Evolutionary conservation across 2,113 vertebrate species (phyloP).

Genomic region (Proteles cristata): DNA sequence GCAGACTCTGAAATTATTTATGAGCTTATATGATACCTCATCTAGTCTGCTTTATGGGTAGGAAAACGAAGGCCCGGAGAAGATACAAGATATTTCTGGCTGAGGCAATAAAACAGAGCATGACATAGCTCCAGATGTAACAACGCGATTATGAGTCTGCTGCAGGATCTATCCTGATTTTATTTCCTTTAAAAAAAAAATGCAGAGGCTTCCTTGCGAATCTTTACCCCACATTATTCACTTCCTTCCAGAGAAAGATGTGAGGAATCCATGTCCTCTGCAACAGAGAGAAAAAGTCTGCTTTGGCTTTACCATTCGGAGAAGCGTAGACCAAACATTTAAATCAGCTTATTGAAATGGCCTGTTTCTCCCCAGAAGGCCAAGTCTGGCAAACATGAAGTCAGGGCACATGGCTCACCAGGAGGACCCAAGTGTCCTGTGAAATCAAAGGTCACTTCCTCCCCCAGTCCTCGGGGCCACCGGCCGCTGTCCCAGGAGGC

Average conservation of each 20-base stretch:
- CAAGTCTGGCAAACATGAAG: not conserved
- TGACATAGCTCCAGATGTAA: not conserved
- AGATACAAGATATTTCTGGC: not conserved
- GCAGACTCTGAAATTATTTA: not conserved
- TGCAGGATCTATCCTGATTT: not conserved
- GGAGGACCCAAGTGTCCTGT: too few relatives aligned
- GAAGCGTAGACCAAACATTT: not conserved
- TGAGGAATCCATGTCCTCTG: rapidly evolving
- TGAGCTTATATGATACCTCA: not conserved
- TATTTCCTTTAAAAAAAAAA: not conserved
- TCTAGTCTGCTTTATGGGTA: not conserved
- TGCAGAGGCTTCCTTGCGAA: not conserved
- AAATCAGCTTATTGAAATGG: not conserved
- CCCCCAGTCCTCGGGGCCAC: too few relatives aligned
- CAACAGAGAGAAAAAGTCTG: too few relatives aligned
- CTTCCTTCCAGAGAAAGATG: not conserved
- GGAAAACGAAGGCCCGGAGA: not conserved
- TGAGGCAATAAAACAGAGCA: not conserved
- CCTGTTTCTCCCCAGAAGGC: not conserved
- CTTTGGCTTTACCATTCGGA: not conserved
- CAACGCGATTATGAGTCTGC: not conserved
- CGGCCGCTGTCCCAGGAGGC: not conserved
- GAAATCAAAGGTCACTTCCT: not conserved
- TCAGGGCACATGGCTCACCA: rapidly evolving
- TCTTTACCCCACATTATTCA: too few relatives aligned